phyloP scores from a whole-genome alignment of 2,797 vertebrate genomes.

The Kryptolebias ocellatus region DNA sequence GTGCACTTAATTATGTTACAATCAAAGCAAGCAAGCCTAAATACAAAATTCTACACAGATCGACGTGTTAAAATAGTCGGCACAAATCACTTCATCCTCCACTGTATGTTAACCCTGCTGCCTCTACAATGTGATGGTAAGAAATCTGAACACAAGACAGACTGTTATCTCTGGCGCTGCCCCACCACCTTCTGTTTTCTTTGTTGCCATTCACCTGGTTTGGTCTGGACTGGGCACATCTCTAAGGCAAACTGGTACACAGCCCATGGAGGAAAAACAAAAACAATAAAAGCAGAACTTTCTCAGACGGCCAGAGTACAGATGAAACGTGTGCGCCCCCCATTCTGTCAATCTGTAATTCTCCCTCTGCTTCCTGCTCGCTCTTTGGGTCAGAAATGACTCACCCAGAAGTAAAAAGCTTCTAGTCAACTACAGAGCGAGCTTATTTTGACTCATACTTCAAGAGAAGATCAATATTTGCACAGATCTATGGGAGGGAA shows the following conservation, averaged over 20 bases:
- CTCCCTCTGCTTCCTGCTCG: constrained; percentile 34
- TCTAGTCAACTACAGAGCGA: constrained; percentile 60
- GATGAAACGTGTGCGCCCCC: constrained; percentile 26
- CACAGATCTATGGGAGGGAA: constrained; percentile 75
- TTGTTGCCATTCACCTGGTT: constrained; percentile 26
- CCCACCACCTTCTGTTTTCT: constrained; percentile 41
- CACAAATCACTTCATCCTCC: constrained; percentile 49
- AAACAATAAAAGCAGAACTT: constrained; percentile 61
- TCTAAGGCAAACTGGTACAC: too few species aligned
- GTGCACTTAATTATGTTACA: constrained; percentile 28
- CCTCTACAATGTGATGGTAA: constrained; percentile 59
- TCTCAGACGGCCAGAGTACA: constrained; percentile 27
- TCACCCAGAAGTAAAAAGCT: constrained; percentile 69
- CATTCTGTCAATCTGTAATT: constrained; percentile 39
- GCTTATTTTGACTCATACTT: constrained; percentile 79
- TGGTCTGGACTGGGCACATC: constrained; percentile 25
- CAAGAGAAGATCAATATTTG: constrained; percentile 82
- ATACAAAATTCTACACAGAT: constrained; percentile 48
- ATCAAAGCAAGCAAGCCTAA: constrained; percentile 41
- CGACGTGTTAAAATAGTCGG: constrained; percentile 60
- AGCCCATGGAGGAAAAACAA: constrained; percentile 43
- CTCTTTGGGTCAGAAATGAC: constrained; percentile 66
- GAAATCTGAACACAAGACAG: constrained; percentile 49
- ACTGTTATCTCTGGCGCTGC: constrained; percentile 48
- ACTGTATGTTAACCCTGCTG: not conserved